Base-by-base conservation (phyloP, 1,140 invertebrate species). In the Lucilia sericata region DNA sequence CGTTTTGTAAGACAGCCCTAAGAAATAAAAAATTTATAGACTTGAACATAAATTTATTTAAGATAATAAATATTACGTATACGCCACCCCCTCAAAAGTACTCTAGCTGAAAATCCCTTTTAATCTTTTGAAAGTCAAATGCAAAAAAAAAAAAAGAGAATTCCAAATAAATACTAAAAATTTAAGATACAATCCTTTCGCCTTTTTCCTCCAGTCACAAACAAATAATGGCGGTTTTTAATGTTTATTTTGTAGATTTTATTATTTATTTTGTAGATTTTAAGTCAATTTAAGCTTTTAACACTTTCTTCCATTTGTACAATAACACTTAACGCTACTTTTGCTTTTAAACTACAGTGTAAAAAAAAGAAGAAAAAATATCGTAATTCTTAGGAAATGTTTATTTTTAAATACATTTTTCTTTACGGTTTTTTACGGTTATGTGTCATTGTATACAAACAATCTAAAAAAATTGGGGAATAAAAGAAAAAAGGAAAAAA, bases 371-470 rank as follows among this genome's bases (percentile, higher is more conserved):
- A 30, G 19, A 70, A 70, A 9, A 70, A 70, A 70, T 21, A 3
- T 25, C 7, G 14, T 8, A 21, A 70, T 70, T 25, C 65, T 70
- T 70, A 21, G 25, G n/a, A 19, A 21, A 70, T 70, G 65, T 70
- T 70, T 70, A 70, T 70, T 70, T 70, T 70, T 70, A 70, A 70
- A 70, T 10, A 70, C 65, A 70, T 70, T 70, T 70, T 70, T 70
- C 10, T 70, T 17, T 17, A 17, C 51, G 17, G 8, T 60, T 60
- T 60, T 60, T 60, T 60, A 60, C 55, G 55, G 2, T 60, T 60
- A 17, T 60, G 8, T 60, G 55, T n/a, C 55, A 60, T n/a, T 42
- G 42, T 42, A 42, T 42, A 60, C 14, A 60, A 60, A n/a, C 7
- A 60, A 60, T 0, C 13, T 7, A 17, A 60, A 60, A 60, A 60